phyloP scores from a whole-genome alignment of 2,888 invertebrate species.

The Hymenopus coronatus region DNA sequence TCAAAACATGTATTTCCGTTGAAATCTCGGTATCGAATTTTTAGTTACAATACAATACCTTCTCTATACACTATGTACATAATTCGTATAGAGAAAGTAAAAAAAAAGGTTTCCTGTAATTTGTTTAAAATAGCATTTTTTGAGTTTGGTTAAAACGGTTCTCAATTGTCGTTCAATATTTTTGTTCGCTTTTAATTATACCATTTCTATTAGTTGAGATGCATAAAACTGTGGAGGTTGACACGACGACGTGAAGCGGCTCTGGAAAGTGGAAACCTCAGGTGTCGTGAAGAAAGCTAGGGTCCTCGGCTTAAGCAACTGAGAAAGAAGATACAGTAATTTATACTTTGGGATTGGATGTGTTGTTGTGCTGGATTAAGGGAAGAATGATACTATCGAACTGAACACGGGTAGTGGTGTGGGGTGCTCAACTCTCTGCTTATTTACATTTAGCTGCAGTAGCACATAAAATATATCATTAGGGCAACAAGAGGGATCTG shows the following conservation, averaged over 20 bases:
- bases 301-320: background rate
- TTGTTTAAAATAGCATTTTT: no score
- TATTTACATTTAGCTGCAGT: constrained; percentile 10
- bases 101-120: no score
- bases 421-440: background rate
- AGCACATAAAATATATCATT: constrained; percentile 1
- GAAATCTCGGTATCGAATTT: no score
- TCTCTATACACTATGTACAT: no score
- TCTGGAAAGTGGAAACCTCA: background rate
- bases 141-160: no score
- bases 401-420: background rate
- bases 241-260: background rate
- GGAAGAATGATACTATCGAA: background rate
- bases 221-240: background rate
- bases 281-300: background rate
- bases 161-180: no score
- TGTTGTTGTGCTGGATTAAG: background rate
- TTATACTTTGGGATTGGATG: background rate
- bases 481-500: background rate
- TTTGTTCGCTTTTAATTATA: no score
- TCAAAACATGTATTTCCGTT: no score
- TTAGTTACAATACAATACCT: no score
- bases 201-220: no score
- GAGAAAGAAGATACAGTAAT: background rate
- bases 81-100: no score